These are phyloP conservation scores for Champsocephalus gunnari DNA, from an alignment of 2,797 vertebrate genomes.

Conservation along the genomic window DNA sequence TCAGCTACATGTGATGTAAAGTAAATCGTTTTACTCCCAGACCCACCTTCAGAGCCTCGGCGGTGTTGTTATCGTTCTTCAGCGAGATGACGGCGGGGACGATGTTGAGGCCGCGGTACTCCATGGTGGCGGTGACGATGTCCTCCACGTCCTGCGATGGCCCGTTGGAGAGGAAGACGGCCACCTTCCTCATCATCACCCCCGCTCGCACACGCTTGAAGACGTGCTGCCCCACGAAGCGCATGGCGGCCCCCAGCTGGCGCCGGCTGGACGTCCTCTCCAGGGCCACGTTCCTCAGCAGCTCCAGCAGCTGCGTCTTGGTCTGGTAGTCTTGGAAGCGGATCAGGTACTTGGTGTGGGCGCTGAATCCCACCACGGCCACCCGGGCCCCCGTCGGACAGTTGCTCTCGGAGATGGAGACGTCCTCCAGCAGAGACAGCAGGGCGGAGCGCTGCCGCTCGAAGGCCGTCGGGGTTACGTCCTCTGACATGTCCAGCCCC, in stretches of 20 bases:
- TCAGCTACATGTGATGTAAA: too few relatives aligned
- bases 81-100: constrained; percentile 84
- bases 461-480: constrained; percentile 80
- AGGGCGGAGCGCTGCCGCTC: constrained; percentile 85
- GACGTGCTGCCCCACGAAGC: too few relatives aligned
- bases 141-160: constrained; percentile 57
- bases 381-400: constrained; percentile 89
- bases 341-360: constrained; percentile 83
- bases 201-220: too few relatives aligned
- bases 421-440: constrained; percentile 81
- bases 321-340: constrained; percentile 87
- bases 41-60: too few relatives aligned
- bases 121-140: constrained; percentile 85
- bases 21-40: too few relatives aligned
- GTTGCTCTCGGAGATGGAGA: constrained; percentile 87
- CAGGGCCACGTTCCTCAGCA: too few relatives aligned
- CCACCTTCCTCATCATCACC: constrained; percentile 85
- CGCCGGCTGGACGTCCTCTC: too few relatives aligned
- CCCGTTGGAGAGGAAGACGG: constrained; percentile 85
- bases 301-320: constrained; percentile 72
- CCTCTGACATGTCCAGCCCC: constrained; percentile 87
- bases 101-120: constrained; percentile 85
- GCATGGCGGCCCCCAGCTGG: too few relatives aligned
- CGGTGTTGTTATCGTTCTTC: constrained; percentile 64
- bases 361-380: constrained; percentile 85